phyloP scores from a whole-genome alignment of 2,113 vertebrate species.

The Coturnix japonica region DNA sequence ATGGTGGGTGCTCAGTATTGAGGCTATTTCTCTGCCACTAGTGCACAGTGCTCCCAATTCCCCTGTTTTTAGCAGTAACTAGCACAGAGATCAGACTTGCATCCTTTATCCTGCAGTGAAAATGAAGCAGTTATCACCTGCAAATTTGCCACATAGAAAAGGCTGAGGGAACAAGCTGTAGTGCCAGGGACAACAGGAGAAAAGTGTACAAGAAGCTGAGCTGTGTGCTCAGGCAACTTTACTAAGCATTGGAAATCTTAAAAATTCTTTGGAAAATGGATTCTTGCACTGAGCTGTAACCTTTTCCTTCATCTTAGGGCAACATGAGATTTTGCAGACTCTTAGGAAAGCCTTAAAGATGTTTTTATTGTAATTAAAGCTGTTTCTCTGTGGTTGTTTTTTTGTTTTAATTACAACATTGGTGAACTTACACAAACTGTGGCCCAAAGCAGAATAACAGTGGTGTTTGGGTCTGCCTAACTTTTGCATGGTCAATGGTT shows the following conservation, averaged over 20 bases:
- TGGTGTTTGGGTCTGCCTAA: not conserved
- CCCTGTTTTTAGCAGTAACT: not conserved
- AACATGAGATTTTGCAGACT: not conserved
- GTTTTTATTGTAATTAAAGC: not conserved
- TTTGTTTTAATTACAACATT: not conserved
- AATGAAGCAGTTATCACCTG: not conserved
- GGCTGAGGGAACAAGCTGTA: not conserved
- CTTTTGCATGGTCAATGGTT: not conserved
- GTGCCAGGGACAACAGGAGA: not conserved
- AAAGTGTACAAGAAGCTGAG: accelerated
- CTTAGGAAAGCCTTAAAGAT: not conserved
- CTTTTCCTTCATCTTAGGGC: not conserved
- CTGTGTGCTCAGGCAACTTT: not conserved
- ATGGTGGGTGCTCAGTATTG: no score
- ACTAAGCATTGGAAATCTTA: not conserved
- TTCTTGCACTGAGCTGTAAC: not conserved
- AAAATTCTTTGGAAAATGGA: not conserved
- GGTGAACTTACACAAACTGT: not conserved
- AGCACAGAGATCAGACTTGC: not conserved
- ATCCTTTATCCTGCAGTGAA: not conserved
- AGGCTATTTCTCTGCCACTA: no score
- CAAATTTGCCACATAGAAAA: not conserved
- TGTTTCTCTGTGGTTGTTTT: not conserved
- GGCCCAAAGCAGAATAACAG: not conserved
- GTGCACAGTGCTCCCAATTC: no score